Evolutionary conservation across 2,113 vertebrate genomes (phyloP).

Genomic region (Toxotes chatareus): DNA sequence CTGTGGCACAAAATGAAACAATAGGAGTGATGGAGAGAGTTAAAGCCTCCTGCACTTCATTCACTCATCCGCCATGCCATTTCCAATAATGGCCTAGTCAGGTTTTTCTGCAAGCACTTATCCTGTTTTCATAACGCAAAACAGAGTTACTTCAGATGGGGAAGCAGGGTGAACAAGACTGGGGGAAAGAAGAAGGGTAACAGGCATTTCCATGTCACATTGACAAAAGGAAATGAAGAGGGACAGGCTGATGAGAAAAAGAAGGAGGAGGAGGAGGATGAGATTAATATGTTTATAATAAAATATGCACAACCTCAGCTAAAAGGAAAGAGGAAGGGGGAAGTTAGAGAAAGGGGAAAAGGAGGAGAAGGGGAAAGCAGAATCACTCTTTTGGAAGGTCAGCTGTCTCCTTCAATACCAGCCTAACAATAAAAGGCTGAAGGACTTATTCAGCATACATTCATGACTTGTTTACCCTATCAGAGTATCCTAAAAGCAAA

Average conservation of each 20-base stretch:
- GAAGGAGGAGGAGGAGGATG: conserved; percentile 15
- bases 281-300: conserved; percentile 14
- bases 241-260: conserved; percentile 3
- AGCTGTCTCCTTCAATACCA: conserved; percentile 27
- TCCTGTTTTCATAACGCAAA: conserved; percentile 44
- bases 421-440: not conserved
- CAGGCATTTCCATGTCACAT: conserved; percentile 32
- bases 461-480: conserved; percentile 21
- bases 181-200: conserved; percentile 18
- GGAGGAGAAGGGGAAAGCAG: conserved; percentile 32
- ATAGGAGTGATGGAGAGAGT: conserved; percentile 35
- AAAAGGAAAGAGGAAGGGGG: not conserved
- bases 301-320: not conserved
- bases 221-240: conserved; percentile 46
- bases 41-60: conserved; percentile 41
- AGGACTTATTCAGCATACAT: not conserved
- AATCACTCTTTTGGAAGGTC: conserved; percentile 46
- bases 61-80: not conserved
- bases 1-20: conserved; percentile 40
- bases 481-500: conserved; percentile 18
- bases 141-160: conserved; percentile 21
- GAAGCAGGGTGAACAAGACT: conserved; percentile 11
- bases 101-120: conserved; percentile 38
- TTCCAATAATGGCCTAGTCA: conserved; percentile 28
- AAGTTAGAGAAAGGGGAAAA: conserved; percentile 23